phyloP scores from a whole-genome alignment of 2,888 invertebrate genomes.

The Bellardia bayeri region DNA sequence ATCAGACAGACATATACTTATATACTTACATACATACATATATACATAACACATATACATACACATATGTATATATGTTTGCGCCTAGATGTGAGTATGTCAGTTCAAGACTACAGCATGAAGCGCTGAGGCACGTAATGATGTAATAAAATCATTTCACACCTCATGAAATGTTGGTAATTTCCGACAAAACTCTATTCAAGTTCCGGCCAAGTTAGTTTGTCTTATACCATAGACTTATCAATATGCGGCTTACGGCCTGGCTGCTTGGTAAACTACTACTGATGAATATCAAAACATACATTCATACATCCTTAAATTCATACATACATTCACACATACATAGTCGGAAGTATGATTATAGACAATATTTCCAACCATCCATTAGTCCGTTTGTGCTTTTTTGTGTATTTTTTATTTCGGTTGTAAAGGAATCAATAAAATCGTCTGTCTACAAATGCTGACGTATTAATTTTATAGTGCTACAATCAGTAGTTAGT shows the following conservation, averaged over 20 bases:
- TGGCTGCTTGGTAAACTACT: slow-evolving; percentile 32
- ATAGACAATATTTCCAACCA: background rate
- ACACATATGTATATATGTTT: background rate
- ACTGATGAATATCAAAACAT: background rate
- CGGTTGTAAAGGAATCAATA: slow-evolving; percentile 35
- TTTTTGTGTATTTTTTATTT: slow-evolving; percentile 30
- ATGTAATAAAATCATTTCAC: slow-evolving; percentile 83
- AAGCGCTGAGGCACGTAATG: slow-evolving; percentile 76
- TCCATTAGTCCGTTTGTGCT: slow-evolving; percentile 3
- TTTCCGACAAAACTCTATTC: slow-evolving; percentile 81
- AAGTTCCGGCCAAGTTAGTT: slow-evolving; percentile 73
- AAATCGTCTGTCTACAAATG: slow-evolving; percentile 50
- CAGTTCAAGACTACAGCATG: slow-evolving; percentile 44
- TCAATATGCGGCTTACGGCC: slow-evolving; percentile 16
- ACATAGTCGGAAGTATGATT: background rate
- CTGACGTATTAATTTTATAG: slow-evolving; percentile 64
- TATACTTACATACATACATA: background rate
- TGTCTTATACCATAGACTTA: slow-evolving; percentile 41
- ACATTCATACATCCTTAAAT: background rate
- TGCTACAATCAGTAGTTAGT: slow-evolving; percentile 55
- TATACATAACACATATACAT: too few relatives aligned
- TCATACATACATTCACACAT: background rate
- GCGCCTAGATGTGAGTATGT: background rate
- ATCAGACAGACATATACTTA: background rate
- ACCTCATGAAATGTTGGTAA: slow-evolving; percentile 83